Evolutionary conservation across 2,888 invertebrate species (phyloP).

Genomic region (Andricus quercusramuli): DNA sequence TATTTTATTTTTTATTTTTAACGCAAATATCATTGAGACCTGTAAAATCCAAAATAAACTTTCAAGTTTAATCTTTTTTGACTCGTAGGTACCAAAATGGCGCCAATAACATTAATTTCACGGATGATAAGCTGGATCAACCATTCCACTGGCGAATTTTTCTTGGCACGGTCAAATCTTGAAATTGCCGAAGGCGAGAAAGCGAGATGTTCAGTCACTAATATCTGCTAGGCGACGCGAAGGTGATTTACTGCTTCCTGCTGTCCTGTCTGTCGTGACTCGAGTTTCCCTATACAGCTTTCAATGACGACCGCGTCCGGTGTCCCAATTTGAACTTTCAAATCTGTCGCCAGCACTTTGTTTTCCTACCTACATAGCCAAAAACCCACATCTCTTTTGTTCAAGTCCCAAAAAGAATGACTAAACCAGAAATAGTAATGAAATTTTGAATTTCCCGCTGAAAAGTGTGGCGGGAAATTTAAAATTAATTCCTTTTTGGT

Average conservation of each 20-base stretch:
- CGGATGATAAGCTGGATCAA: background rate
- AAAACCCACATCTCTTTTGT: background rate
- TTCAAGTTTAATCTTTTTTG: background rate
- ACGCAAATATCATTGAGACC: background rate
- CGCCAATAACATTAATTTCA: background rate
- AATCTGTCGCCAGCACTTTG: slow-evolving; percentile 4
- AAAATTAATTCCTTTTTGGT: background rate
- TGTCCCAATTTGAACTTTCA: slow-evolving; percentile 9
- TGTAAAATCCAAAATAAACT: background rate
- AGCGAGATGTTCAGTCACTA: slow-evolving; percentile 23
- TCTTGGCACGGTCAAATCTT: background rate
- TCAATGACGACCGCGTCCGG: background rate
- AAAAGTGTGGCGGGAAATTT: background rate
- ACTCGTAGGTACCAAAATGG: background rate
- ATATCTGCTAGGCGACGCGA: slow-evolving; percentile 8
- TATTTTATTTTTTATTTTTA: background rate
- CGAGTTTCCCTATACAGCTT: slow-evolving; percentile 46
- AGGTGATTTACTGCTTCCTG: slow-evolving; percentile 43
- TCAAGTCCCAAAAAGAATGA: background rate
- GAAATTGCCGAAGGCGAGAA: slow-evolving; percentile 32
- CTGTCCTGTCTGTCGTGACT: slow-evolving; percentile 40
- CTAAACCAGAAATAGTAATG: background rate
- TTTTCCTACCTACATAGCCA: slow-evolving; percentile 1
- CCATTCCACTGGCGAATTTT: background rate
- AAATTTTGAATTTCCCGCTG: background rate